These are phyloP conservation scores for Cepaea hortensis DNA, from an alignment of 2,888 invertebrate genomes.

Conservation along the genomic window DNA sequence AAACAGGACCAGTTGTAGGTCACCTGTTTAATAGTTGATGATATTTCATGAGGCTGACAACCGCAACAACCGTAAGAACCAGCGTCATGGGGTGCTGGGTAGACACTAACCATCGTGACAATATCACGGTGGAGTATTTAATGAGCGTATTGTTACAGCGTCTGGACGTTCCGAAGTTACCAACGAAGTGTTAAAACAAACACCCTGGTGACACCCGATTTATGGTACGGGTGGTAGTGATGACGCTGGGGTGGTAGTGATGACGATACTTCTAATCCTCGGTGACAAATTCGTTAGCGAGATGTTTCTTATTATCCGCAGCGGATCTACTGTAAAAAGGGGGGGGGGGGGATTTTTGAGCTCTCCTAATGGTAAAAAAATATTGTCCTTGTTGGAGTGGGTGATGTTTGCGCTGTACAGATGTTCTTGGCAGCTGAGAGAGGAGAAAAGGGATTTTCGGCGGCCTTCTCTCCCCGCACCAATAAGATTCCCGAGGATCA, in stretches of 20 bases:
- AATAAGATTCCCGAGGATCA: background rate
- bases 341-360: background rate
- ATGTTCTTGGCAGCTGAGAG: conserved; percentile 37
- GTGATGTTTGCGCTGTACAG: conserved; percentile 43
- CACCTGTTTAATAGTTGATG: no score
- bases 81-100: no score
- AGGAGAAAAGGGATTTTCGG: background rate
- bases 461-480: background rate
- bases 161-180: no score
- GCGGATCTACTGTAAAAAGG: background rate
- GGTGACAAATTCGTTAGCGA: background rate
- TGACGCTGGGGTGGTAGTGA: background rate
- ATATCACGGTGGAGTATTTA: no score
- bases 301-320: background rate
- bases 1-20: no score
- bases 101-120: no score
- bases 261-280: background rate
- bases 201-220: no score
- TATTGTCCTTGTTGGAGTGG: conserved; percentile 16
- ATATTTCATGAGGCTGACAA: no score
- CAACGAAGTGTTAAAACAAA: no score
- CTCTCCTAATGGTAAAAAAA: conserved; percentile 41
- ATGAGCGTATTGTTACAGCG: no score
- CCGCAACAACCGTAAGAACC: no score
- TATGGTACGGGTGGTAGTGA: no score